Percentiles rank a stretch among this genome's conserved stretches.
These are phyloP conservation scores for Danio albolineatus DNA, from an alignment of 2,797 vertebrate species.

Conservation along the genomic window DNA sequence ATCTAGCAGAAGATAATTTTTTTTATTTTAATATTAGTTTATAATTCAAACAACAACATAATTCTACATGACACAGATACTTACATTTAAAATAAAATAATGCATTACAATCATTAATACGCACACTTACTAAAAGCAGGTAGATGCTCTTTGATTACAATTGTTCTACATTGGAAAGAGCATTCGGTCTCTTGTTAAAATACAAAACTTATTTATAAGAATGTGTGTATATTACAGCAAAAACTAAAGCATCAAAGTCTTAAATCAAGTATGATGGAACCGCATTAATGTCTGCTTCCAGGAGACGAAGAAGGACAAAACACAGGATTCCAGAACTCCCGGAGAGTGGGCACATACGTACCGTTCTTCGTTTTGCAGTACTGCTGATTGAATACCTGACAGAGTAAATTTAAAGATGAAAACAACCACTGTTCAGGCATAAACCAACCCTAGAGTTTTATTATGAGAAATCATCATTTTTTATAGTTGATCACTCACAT, in stretches of 20 bases:
- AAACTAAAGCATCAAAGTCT: slow-evolving; percentile 5
- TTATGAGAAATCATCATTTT: too few species aligned
- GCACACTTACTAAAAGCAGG: background rate
- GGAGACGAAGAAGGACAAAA: slow-evolving; percentile 47
- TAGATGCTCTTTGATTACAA: background rate
- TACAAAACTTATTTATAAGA: background rate
- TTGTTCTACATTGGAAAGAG: background rate
- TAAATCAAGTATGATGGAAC: background rate
- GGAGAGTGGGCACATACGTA: slow-evolving; percentile 81
- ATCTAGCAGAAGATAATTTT: background rate
- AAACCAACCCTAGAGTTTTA: background rate
- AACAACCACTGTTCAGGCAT: background rate
- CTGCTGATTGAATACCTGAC: slow-evolving; percentile 80
- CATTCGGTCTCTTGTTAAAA: background rate
- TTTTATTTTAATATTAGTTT: background rate
- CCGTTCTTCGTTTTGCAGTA: slow-evolving; percentile 81
- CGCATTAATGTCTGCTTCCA: slow-evolving; percentile 56
- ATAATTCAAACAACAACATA: background rate
- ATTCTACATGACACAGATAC: background rate
- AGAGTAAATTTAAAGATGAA: background rate
- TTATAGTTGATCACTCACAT: background rate
- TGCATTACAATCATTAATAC: slow-evolving; percentile 5
- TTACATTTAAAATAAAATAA: background rate
- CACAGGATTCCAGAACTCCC: slow-evolving; percentile 77
- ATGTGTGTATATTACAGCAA: background rate